Base-by-base conservation (phyloP, 2,797 vertebrate genomes). In the Phylloscopus collybita region DNA sequence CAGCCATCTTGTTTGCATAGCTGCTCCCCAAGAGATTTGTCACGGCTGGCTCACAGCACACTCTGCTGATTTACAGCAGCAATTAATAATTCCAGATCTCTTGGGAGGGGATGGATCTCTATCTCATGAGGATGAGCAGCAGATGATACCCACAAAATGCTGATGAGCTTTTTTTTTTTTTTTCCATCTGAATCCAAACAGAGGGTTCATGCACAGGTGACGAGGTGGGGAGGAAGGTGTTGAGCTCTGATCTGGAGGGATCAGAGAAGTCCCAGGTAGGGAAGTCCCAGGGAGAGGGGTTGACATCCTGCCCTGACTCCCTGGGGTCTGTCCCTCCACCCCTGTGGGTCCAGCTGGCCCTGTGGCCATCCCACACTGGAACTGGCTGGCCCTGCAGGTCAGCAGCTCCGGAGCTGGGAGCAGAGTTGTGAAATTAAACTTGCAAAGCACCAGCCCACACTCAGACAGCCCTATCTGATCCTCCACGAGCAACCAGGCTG, bases 401-500 rank as follows among this genome's bases (percentile, higher is more conserved):
- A 96, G 86, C 4, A 29, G 36, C 62, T 72, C 80, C 4, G 8
- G 80, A 94, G 80, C 84, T 87, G 73, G 51, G 67, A 89, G 81
- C 60, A 32, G 71, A 66, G 34, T 69, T 95, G 94, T 67, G 93
- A 26, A 96, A 94, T 92, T 73, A 26, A 86, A 94, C 71, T 95
- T 95, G 96, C 94, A 94, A 92, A 95, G 94, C 74, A 65, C 8
- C 88, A 86, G 34, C 96, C 94, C 80, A 96, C 92, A 49, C 80
- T 92, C 34, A 82, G 65, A 4, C 73, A 64, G 90, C 40, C 32
- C 51, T 85, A 66, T 89, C 88, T 92, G 90, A 92, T 93, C 78
- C 80, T 81, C 67, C 36, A 44, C 13, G 19, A 92, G 80, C 80
- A 67, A 7, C 57, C 86, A 64, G 88, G 80, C 32, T 56, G 80